These are phyloP conservation scores for Barypeithes pellucidus DNA, from an alignment of 2,888 invertebrate species.

Conservation along the genomic window DNA sequence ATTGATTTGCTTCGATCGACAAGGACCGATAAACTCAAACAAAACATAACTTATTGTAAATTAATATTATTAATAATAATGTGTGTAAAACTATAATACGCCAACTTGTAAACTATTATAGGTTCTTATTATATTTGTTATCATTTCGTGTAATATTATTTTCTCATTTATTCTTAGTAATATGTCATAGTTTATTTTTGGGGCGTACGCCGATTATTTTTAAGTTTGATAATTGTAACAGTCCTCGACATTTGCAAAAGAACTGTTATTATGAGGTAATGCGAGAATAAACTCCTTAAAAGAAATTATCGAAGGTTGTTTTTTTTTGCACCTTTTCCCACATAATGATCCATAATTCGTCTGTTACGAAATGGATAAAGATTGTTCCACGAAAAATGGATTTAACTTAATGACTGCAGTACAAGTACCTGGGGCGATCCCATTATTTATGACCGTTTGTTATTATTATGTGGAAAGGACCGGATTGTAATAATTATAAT, in stretches of 20 bases:
- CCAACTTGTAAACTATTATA: conserved; percentile 48
- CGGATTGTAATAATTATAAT: no score
- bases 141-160: conserved; percentile 41
- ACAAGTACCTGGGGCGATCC: no score
- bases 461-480: no score
- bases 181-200: conserved; percentile 45
- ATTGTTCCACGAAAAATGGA: no score
- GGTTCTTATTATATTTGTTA: conserved; percentile 42
- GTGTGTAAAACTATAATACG: conserved; percentile 45
- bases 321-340: background rate
- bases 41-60: conserved; percentile 34
- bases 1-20: background rate
- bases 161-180: conserved; percentile 51
- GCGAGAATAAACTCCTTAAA: conserved; percentile 27
- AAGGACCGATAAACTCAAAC: conserved; percentile 16
- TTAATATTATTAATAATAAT: conserved; percentile 38
- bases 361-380: no score
- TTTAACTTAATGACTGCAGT: no score
- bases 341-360: no score
- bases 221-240: conserved; percentile 46
- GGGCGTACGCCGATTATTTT: conserved; percentile 43
- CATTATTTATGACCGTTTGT: no score
- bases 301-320: background rate
- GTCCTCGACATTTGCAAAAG: conserved; percentile 28
- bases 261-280: conserved; percentile 25